A percentile compares a stretch with the other conserved stretches of the same genome.
Evolutionary conservation across 2,113 vertebrate species (phyloP).

Genomic region (Eulacestoma nigropectus): DNA sequence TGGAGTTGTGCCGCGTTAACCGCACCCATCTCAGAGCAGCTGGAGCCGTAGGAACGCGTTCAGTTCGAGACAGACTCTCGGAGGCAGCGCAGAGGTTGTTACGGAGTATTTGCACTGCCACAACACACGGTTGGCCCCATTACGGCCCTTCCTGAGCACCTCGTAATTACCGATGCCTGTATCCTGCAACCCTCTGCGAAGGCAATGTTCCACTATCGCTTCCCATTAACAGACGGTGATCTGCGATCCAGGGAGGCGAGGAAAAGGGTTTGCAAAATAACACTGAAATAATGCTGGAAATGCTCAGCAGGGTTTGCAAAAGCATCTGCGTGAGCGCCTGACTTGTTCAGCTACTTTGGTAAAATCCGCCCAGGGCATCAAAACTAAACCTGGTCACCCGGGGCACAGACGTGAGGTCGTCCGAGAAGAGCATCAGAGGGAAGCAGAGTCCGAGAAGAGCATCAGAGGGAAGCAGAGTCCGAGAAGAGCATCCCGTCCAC

Average conservation of each 20-base stretch:
- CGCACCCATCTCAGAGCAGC: background rate
- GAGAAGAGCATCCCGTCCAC: background rate
- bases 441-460: background rate
- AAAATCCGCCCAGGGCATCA: background rate
- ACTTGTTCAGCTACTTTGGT: background rate
- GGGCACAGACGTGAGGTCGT: background rate
- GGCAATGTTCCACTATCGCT: background rate
- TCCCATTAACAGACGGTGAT: background rate
- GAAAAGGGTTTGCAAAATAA: background rate
- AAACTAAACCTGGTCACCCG: background rate
- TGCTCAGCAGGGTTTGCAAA: background rate
- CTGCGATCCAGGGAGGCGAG: background rate
- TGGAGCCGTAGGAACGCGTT: fast-evolving
- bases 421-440: background rate
- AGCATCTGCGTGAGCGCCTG: background rate
- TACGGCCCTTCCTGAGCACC: background rate
- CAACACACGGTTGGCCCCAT: background rate
- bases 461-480: background rate
- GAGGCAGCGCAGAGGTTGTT: background rate
- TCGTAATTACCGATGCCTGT: background rate
- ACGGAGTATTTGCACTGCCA: background rate
- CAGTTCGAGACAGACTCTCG: background rate
- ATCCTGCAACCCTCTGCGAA: background rate
- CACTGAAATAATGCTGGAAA: background rate
- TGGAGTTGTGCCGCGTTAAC: fast-evolving